Percentiles rank a stretch among this genome's conserved stretches.
phyloP scores from a whole-genome alignment of 2,113 vertebrate species.

The Romanogobio albipinnatus region DNA sequence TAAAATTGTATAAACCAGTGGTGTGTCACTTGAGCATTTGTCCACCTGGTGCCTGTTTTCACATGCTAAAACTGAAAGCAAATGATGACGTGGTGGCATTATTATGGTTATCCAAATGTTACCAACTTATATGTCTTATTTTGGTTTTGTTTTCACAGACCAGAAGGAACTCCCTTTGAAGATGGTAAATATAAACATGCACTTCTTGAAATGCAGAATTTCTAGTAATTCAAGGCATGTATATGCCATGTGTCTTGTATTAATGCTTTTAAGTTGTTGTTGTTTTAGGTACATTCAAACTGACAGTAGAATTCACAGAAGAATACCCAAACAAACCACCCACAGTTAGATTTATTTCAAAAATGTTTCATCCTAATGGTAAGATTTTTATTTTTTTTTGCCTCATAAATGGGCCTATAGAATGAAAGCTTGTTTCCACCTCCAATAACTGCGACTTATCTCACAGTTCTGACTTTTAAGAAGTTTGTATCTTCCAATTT shows the following conservation, averaged over 20 bases:
- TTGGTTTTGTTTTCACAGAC: conserved; percentile 45
- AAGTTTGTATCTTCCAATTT: too few species aligned
- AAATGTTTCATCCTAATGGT: conserved; percentile 65
- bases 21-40: neutral
- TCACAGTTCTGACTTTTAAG: too few species aligned
- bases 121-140: neutral
- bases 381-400: neutral
- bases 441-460: too few species aligned
- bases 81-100: neutral
- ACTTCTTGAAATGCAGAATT: neutral
- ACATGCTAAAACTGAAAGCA: neutral
- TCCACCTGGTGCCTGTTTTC: neutral
- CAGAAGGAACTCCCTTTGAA: conserved; percentile 64
- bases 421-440: too few species aligned
- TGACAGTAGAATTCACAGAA: conserved; percentile 91
- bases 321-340: conserved; percentile 91
- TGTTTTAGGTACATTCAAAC: conserved; percentile 85
- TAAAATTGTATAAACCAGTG: neutral
- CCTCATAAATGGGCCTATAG: neutral
- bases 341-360: conserved; percentile 75
- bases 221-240: neutral
- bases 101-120: neutral
- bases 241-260: neutral
- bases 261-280: conserved; percentile 13
- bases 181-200: conserved; percentile 54